Evolutionary conservation across 2,797 vertebrate genomes (phyloP).

Genomic region (Epinephelus awoara): DNA sequence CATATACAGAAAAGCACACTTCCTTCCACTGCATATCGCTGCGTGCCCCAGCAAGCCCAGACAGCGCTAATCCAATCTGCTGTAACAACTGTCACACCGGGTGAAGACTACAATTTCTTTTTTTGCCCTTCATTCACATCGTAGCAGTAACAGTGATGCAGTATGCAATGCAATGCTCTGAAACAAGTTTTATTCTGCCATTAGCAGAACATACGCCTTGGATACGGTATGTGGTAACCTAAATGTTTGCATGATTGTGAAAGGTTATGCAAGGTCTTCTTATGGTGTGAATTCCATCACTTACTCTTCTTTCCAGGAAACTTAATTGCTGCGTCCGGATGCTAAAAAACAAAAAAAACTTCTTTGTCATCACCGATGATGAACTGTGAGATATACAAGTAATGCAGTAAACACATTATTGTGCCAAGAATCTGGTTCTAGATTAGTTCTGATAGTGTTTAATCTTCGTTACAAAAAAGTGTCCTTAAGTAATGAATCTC

Average conservation of each 20-base stretch:
- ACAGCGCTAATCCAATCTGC: conserved; percentile 69
- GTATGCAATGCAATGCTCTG: not conserved
- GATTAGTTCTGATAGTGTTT: not conserved
- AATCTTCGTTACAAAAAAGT: not conserved
- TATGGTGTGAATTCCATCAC: conserved; percentile 22
- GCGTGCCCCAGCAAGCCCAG: conserved; percentile 72
- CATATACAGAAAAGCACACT: conserved; percentile 35
- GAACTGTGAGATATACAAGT: not conserved
- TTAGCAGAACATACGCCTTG: not conserved
- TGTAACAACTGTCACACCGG: conserved; percentile 73
- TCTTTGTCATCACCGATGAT: not conserved
- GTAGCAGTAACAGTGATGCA: not conserved
- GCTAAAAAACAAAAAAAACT: not conserved
- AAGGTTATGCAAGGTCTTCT: conserved; percentile 33
- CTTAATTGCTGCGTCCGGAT: not conserved
- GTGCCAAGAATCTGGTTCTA: not conserved
- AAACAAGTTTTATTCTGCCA: conserved; percentile 21
- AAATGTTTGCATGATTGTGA: not conserved
- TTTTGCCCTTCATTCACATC: conserved; percentile 39
- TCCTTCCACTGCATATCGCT: conserved; percentile 59
- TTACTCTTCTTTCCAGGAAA: conserved; percentile 14
- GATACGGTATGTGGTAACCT: not conserved
- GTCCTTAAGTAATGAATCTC: not conserved
- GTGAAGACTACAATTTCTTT: conserved; percentile 30
- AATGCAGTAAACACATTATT: not conserved